Conservation (phyloP, 1,140 invertebrate species). For the Heliconius hewitsoni region DNA sequence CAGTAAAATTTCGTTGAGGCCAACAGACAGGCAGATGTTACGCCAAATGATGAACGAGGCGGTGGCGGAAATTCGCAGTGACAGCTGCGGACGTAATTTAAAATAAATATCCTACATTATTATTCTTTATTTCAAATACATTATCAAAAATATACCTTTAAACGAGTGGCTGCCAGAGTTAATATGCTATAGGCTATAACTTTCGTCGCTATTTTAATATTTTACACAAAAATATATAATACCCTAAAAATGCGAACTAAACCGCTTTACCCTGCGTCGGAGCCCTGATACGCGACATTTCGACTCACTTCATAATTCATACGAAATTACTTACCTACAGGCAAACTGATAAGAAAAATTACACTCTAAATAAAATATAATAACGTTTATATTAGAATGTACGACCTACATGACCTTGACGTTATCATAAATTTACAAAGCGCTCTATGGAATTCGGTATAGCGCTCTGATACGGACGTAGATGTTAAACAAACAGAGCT, state of each 20-base stretch:
- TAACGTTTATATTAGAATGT: neutral
- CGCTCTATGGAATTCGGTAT: conserved; percentile 11
- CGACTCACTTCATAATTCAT: neutral
- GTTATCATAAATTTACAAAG: conserved; percentile 13
- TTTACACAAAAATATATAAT: neutral
- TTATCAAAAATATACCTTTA: neutral
- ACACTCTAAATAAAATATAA: neutral
- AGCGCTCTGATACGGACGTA: conserved; percentile 11
- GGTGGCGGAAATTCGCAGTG: conserved; percentile 9
- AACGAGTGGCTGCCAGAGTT: neutral
- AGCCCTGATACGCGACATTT: neutral
- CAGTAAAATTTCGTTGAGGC: conserved; percentile 5
- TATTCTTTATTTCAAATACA: neutral
- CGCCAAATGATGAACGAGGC: neutral
- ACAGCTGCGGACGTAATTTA: neutral
- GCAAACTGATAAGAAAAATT: neutral
- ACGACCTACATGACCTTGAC: conserved; percentile 5
- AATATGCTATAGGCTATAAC: neutral
- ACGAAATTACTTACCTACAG: neutral
- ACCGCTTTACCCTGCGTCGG: neutral
- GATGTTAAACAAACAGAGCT: conserved; percentile 12
- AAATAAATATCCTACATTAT: neutral
- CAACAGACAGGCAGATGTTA: conserved; percentile 10
- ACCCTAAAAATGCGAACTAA: neutral
- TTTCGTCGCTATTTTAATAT: neutral